Evolutionary conservation across 2,797 vertebrate species (phyloP).

Genomic region (Adrianichthys oophorus): DNA sequence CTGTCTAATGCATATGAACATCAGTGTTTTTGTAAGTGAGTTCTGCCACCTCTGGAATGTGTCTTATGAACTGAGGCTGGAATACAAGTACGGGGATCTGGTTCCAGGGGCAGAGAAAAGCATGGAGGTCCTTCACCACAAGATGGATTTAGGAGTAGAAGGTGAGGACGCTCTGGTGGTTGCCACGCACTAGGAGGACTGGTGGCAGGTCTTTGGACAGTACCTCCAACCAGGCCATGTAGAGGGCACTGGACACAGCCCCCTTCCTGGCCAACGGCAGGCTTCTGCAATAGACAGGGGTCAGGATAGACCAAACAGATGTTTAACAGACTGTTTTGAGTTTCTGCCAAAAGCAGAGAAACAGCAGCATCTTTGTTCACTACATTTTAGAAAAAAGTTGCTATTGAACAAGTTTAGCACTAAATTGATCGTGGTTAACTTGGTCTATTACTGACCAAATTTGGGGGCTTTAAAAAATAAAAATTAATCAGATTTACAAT

Average conservation of each 20-base stretch:
- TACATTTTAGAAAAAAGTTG: too few species aligned
- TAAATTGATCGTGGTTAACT: too few species aligned
- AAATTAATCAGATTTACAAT: too few species aligned
- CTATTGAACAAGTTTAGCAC: too few species aligned
- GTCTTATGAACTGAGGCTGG: slow-evolving; percentile 8
- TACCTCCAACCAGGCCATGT: slow-evolving; percentile 95
- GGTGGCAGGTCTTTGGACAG: slow-evolving; percentile 93
- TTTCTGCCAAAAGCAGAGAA: too few species aligned
- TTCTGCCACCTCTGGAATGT: slow-evolving; percentile 53
- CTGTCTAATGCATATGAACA: slow-evolving; percentile 9
- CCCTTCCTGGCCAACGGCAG: slow-evolving; percentile 95
- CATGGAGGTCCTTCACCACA: slow-evolving; percentile 3
- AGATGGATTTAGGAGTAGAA: slow-evolving; percentile 90
- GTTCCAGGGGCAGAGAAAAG: slow-evolving; percentile 44
- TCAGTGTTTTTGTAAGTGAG: slow-evolving; percentile 45
- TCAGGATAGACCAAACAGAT: background rate
- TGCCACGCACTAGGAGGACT: slow-evolving; percentile 91
- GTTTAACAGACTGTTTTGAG: too few species aligned
- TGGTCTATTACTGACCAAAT: too few species aligned
- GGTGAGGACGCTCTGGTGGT: slow-evolving; percentile 98
- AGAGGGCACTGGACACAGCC: slow-evolving; percentile 90
- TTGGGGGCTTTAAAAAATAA: too few species aligned
- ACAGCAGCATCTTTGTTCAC: too few species aligned
- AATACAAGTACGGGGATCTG: slow-evolving; percentile 17
- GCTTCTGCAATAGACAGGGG: slow-evolving; percentile 78